phyloP scores from a whole-genome alignment of 2,113 vertebrate species.

The Entelurus aequoreus region DNA sequence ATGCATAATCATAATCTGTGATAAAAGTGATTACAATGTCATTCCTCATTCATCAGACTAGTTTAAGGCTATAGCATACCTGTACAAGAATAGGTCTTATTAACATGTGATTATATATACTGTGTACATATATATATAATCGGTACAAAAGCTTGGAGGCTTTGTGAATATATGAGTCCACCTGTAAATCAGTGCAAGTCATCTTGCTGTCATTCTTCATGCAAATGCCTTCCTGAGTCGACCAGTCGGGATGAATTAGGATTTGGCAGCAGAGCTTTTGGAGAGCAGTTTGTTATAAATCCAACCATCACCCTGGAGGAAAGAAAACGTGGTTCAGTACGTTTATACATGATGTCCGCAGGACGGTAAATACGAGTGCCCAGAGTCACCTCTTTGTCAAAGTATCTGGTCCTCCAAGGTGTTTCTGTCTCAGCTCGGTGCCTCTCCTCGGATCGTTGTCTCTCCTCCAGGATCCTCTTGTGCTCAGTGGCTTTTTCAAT shows the following conservation, averaged over 20 bases:
- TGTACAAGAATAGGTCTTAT: slow-evolving; percentile 48
- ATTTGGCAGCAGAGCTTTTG: slow-evolving; percentile 73
- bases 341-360: neutral
- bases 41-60: slow-evolving; percentile 22
- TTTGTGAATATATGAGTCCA: slow-evolving; percentile 26
- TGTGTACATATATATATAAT: slow-evolving; percentile 10
- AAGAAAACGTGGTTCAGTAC: neutral
- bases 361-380: neutral
- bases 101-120: slow-evolving; percentile 29
- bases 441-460: slow-evolving; percentile 86
- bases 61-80: slow-evolving; percentile 63
- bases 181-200: slow-evolving; percentile 37
- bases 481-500: slow-evolving; percentile 93
- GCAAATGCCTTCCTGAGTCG: slow-evolving; percentile 29
- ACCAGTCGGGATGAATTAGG: slow-evolving; percentile 39
- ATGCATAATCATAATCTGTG: neutral
- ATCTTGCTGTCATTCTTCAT: slow-evolving; percentile 13
- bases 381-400: slow-evolving; percentile 79
- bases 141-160: slow-evolving; percentile 48
- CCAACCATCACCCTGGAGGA: slow-evolving; percentile 89
- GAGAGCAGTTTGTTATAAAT: slow-evolving; percentile 90
- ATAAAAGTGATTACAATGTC: neutral
- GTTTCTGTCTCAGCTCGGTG: slow-evolving; percentile 84
- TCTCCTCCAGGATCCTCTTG: slow-evolving; percentile 87
- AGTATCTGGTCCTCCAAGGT: slow-evolving; percentile 88